Conservation (phyloP, 2,797 vertebrate species). For the Schizopygopsis pylzovi region DNA sequence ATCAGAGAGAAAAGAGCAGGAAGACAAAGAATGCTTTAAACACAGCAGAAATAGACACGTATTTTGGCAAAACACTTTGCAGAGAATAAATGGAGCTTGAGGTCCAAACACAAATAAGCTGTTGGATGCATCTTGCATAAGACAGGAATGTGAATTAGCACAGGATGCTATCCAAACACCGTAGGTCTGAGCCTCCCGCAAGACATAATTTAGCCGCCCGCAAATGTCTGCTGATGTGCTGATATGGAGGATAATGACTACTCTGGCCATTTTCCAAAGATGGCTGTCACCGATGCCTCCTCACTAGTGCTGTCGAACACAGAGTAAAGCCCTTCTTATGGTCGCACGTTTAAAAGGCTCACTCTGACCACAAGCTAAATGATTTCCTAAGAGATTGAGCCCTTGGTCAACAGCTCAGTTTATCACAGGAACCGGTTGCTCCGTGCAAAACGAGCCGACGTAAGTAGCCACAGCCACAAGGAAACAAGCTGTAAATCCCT, state of each 20-base stretch:
- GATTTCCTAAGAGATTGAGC: constrained; percentile 67
- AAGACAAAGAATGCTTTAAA: not conserved
- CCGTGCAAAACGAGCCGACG: constrained; percentile 61
- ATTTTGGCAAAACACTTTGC: constrained; percentile 23
- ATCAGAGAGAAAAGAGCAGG: constrained; percentile 58
- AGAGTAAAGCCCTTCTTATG: constrained; percentile 22
- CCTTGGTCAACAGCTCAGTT: constrained; percentile 73
- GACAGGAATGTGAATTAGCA: constrained; percentile 2
- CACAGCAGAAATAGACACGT: not conserved
- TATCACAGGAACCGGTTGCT: constrained; percentile 65
- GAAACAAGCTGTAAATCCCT: constrained; percentile 76
- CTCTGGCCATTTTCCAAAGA: constrained; percentile 47
- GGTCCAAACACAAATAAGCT: constrained; percentile 3
- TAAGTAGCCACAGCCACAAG: constrained; percentile 64
- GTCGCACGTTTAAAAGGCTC: constrained; percentile 63
- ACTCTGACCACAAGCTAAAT: constrained; percentile 65
- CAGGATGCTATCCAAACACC: not conserved
- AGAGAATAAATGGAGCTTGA: not conserved
- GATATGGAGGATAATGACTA: constrained; percentile 45
- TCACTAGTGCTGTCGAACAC: constrained; percentile 49
- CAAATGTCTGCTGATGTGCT: constrained; percentile 63
- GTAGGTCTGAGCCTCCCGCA: constrained; percentile 13
- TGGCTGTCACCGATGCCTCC: constrained; percentile 60
- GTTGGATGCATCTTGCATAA: not conserved
- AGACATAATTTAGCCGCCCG: constrained; percentile 55